Evolutionary conservation across 2,797 vertebrate genomes (phyloP), one percentile per base, ranked within the genome.

Genomic region (Typhlichthys eigenmanni): DNA sequence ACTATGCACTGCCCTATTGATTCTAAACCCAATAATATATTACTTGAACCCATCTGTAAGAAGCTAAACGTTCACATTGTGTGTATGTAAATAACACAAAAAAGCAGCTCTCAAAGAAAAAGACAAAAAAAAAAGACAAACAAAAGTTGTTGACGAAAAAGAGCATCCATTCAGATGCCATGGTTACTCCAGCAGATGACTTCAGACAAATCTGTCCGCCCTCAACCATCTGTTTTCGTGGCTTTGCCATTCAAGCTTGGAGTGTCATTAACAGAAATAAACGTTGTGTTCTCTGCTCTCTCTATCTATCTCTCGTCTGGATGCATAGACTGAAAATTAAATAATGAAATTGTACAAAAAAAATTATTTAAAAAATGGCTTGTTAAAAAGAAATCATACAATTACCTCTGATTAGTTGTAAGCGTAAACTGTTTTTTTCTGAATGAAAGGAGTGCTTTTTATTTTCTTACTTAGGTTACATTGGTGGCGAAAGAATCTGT

Each of bases 1-100:
- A 99, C 96, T 98, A 98, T 99, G 97, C 97, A 99, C 97, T 96
- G 95, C 96, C 96, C 97, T 98, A 96, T 96, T 99, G 97, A 99
- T 98, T 98, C 96, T 96, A 93, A 92, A 96, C 94, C 95, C 94
- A 95, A 94, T 95, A 94, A 95, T 92, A 89, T 96, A 95, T 94
- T 96, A 98, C 96, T 98, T 98, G 95, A 98, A 98, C 93, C 94
- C 93, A 95, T 96, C 92, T 94, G 91, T 95, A 93, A 94, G 92
- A 94, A 95, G 87, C 93, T 94, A 91, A 94, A 93, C 91, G 79
- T 93, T 94, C 93, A 95, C 93, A 89, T 91, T 93, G 84, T 94
- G 92, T 95, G 91, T 97, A 93, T 95, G 93, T 97, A 96, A 96
- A 96, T 95, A 94, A 96, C 94, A 95, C 92, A 89, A 80, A 91